Percentiles rank a stretch among this genome's conserved stretches.
These are phyloP conservation scores for Plemyria rubiginata DNA, from an alignment of 2,888 invertebrate genomes.

Conservation along the genomic window DNA sequence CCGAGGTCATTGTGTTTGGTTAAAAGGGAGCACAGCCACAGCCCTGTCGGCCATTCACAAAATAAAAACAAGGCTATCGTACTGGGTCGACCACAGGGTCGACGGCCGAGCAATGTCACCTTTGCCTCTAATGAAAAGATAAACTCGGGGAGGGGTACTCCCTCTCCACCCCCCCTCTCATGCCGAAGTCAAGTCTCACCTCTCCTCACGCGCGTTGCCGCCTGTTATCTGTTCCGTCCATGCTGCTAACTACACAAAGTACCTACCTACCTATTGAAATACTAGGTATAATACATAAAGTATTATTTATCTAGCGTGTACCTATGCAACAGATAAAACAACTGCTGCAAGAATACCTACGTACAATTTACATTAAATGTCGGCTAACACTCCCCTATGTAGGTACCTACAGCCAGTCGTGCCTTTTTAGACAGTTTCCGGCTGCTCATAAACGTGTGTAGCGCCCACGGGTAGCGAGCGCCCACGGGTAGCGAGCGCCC, in stretches of 20 bases:
- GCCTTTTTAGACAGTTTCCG: too few relatives aligned
- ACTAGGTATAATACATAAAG: too few relatives aligned
- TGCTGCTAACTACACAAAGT: not conserved
- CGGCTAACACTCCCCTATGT: too few relatives aligned
- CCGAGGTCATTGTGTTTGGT: not conserved
- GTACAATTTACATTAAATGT: too few relatives aligned
- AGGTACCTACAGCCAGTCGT: too few relatives aligned
- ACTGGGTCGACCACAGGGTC: conserved; percentile 63
- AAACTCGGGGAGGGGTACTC: conserved; percentile 38
- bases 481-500: too few relatives aligned
- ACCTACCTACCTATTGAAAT: too few relatives aligned
- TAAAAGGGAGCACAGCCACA: not conserved
- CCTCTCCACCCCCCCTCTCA: conserved; percentile 43
- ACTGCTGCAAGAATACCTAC: too few relatives aligned
- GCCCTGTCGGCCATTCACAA: conserved; percentile 27
- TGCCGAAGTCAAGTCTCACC: conserved; percentile 22
- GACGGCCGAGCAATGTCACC: conserved; percentile 77
- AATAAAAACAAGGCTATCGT: conserved; percentile 55
- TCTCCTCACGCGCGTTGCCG: conserved; percentile 5
- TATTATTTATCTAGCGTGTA: too few relatives aligned
- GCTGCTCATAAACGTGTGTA: too few relatives aligned
- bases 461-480: too few relatives aligned
- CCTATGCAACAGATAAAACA: too few relatives aligned
- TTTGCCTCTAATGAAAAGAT: conserved; percentile 66
- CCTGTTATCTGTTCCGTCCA: not conserved